Evolutionary conservation across 2,113 vertebrate species (phyloP), one percentile per base, ranked within the genome.

Genomic region (Hyla sarda): DNA sequence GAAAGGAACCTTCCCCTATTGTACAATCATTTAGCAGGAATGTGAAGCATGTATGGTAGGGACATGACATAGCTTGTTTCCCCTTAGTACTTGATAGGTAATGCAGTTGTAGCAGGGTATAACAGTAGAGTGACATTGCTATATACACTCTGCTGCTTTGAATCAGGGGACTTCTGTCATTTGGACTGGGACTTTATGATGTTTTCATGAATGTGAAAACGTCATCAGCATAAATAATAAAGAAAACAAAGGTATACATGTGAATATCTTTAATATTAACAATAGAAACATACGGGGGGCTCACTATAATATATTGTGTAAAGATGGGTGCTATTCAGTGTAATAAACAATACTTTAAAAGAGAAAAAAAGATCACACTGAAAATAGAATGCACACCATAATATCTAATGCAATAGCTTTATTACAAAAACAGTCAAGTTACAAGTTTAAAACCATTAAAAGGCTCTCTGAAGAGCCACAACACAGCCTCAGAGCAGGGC

Each of bases 41-140:
- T 82, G 79, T 67, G 45, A 82, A 32, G 32, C 45, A 67, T 82
- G 79, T 47, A 21, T 8, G 58, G 58, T 67, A 47, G 58, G n/a
- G 47, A 28, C 79, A 82, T 67, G 60, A 82, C 41, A 82, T 67
- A 82, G 79, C 79, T 82, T 67, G 79, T 67, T 67, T 30, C 60
- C 62, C 62, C 13, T 67, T 14, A 67, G 13, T 67, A 5, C 41
- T 21, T 25, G 13, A 80, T 41, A 45, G 69, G 41, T 4, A 72
- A 19, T 12, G 41, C 69, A 41, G 23, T 28, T 28, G 28, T 30
- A 30, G 9, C 60, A 30, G 21, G 21, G n/a, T 58, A 58, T 1
- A 6, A 58, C 21, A 2, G 23, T 9, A n/a, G 19, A 13, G 60
- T 13, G 60, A 25, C 60, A 25, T 3, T 28, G 14, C n/a, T 65